These are phyloP conservation scores for Echinarachnius parma DNA, from an alignment of 53 echinoderm and acorn worm genomes.

Conservation along the genomic window DNA sequence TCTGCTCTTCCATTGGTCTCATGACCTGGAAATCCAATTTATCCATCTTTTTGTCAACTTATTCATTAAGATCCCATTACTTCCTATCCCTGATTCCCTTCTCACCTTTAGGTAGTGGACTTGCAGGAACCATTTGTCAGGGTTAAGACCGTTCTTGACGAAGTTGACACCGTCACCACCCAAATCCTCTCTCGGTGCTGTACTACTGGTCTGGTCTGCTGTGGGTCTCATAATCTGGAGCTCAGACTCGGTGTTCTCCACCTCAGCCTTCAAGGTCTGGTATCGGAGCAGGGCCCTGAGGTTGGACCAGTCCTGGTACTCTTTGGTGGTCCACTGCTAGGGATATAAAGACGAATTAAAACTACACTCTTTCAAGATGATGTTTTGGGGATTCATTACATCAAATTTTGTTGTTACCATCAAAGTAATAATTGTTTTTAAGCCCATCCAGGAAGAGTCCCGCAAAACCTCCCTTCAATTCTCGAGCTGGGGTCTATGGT, in stretches of 20 bases:
- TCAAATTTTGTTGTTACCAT: too few relatives aligned
- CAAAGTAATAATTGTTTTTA: too few relatives aligned
- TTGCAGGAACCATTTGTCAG: slow-evolving; percentile 92
- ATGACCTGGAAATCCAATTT: too few relatives aligned
- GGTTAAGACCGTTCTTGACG: slow-evolving; percentile 89
- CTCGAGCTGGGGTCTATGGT: too few relatives aligned
- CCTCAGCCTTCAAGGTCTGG: slow-evolving; percentile 68
- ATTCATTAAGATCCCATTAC: too few relatives aligned
- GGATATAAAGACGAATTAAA: not conserved
- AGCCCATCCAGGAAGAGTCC: too few relatives aligned
- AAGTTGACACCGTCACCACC: slow-evolving; percentile 46
- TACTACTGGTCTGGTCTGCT: slow-evolving; percentile 32
- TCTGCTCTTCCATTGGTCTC: too few relatives aligned
- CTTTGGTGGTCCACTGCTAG: slow-evolving; percentile 54
- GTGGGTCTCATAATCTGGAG: slow-evolving; percentile 84
- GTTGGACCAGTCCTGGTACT: slow-evolving; percentile 68
- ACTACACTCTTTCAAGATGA: too few relatives aligned
- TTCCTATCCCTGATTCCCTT: too few relatives aligned
- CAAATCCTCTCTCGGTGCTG: slow-evolving; percentile 7
- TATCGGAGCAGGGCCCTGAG: slow-evolving; percentile 76
- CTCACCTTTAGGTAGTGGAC: slow-evolving; percentile 92
- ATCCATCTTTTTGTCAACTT: too few relatives aligned
- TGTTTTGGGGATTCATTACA: too few relatives aligned
- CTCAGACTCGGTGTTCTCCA: slow-evolving; percentile 78
- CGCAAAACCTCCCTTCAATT: too few relatives aligned